Evolutionary conservation across 2,797 vertebrate species (phyloP).

Genomic region (Okamejei kenojei): DNA sequence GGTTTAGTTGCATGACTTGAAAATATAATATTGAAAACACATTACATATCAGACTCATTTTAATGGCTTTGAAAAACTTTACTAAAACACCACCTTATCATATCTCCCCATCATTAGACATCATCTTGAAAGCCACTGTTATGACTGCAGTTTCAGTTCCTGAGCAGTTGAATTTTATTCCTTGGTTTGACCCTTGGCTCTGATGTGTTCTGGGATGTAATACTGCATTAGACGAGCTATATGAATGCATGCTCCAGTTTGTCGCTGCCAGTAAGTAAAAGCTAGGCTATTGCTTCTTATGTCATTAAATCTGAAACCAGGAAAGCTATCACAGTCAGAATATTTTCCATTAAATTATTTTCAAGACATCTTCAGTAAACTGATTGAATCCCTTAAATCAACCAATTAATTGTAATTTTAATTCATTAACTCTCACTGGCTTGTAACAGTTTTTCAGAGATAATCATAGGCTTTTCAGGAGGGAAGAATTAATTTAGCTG

Average conservation of each 20-base stretch:
- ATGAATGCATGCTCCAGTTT: background rate
- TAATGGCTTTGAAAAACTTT: background rate
- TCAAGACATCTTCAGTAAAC: background rate
- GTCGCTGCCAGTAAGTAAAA: background rate
- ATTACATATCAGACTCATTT: background rate
- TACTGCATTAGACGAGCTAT: background rate
- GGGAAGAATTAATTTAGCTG: conserved; percentile 16
- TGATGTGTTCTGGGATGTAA: background rate
- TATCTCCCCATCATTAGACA: background rate
- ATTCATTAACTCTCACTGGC: background rate
- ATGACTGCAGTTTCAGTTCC: background rate
- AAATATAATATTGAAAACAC: background rate
- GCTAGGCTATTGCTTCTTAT: background rate
- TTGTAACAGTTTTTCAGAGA: background rate
- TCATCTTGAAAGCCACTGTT: background rate
- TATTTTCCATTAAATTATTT: background rate
- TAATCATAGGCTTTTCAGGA: background rate
- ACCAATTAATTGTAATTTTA: background rate
- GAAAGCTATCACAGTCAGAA: background rate
- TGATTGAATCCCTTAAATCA: background rate
- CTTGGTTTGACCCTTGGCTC: background rate
- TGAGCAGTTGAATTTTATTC: background rate
- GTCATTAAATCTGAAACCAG: background rate
- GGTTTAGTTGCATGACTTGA: background rate
- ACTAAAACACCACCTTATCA: background rate